Percentiles rank a stretch among this genome's conserved stretches.
These are phyloP conservation scores for Drosophila funebris DNA, from an alignment of 1,140 invertebrate genomes.

Conservation along the genomic window DNA sequence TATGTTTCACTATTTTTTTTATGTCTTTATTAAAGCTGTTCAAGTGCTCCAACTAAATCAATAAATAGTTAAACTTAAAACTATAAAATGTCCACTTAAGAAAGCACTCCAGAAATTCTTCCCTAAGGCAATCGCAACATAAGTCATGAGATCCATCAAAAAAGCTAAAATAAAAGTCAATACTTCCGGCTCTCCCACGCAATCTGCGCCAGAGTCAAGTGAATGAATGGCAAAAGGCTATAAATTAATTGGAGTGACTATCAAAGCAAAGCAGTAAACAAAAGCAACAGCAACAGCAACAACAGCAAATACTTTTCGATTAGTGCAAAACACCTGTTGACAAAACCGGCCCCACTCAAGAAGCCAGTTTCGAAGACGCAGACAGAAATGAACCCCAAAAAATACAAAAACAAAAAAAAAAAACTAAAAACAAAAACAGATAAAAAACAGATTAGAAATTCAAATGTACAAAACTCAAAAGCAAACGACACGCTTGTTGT, in stretches of 20 bases:
- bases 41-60: not conserved
- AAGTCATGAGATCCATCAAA: not conserved
- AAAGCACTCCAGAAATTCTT: not conserved
- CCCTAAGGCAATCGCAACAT: not conserved
- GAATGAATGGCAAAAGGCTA: conserved; percentile 42
- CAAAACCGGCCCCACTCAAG: conserved; percentile 60
- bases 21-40: not conserved
- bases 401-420: conserved; percentile 6
- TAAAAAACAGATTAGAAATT: conserved; percentile 82
- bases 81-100: not conserved
- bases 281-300: not conserved
- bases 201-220: conserved; percentile 26
- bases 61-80: not conserved
- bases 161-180: not conserved
- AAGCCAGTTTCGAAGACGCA: conserved; percentile 71
- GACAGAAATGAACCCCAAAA: conserved; percentile 29
- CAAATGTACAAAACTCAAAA: conserved; percentile 56
- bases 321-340: conserved; percentile 81
- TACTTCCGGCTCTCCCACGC: conserved; percentile 46
- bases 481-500: conserved; percentile 48
- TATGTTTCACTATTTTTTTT: not conserved
- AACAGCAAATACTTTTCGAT: conserved; percentile 53
- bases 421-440: conserved; percentile 35
- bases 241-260: conserved; percentile 77
- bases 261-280: conserved; percentile 22